These are phyloP conservation scores for Perodicticus potto DNA, from an alignment of 2,797 vertebrate genomes.

Conservation along the genomic window DNA sequence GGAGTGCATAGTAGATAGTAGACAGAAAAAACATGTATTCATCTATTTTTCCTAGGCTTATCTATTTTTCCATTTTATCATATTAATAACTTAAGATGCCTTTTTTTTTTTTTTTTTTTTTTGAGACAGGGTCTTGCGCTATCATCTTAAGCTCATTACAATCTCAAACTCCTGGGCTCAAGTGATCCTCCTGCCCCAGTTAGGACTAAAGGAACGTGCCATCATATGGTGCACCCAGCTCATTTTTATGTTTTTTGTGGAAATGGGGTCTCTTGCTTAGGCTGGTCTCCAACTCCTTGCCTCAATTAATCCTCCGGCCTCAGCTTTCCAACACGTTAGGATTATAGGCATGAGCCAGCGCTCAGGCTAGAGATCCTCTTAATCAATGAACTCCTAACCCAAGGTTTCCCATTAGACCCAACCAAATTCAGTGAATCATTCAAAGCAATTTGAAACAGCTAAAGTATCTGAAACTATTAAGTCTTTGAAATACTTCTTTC, in stretches of 20 bases:
- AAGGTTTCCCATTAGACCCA: not conserved
- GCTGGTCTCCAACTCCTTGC: not conserved
- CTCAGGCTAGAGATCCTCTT: not conserved
- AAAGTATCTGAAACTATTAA: not conserved
- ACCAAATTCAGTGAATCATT: not conserved
- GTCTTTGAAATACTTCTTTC: not conserved
- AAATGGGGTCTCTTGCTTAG: not conserved
- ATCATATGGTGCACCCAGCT: not conserved
- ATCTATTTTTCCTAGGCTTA: not conserved
- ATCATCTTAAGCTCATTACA: not conserved
- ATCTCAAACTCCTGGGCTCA: not conserved
- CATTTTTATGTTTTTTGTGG: not conserved
- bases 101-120: not conserved
- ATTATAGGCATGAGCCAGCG: not conserved
- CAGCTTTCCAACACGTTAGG: not conserved
- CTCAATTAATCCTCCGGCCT: not conserved
- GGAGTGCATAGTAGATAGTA: not conserved
- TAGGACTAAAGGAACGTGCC: not conserved
- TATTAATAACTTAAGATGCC: not conserved
- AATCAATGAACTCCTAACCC: not conserved
- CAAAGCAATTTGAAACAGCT: not conserved
- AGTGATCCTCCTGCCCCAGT: not conserved
- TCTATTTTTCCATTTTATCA: not conserved
- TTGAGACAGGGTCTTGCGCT: not conserved
- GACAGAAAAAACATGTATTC: not conserved